Evolutionary conservation across 1,140 invertebrate species (phyloP).

Genomic region (Drosophila virilis): DNA sequence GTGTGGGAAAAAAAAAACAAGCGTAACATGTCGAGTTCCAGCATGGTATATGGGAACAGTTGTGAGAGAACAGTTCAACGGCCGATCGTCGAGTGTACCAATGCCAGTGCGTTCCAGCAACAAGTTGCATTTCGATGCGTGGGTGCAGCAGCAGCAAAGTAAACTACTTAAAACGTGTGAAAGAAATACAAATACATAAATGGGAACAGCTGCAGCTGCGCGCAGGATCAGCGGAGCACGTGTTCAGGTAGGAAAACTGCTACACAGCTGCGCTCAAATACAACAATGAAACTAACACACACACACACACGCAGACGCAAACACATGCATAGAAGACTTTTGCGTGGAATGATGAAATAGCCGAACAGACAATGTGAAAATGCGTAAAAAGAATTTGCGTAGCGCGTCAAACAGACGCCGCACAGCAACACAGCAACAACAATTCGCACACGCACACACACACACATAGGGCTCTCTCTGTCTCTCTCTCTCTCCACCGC

Average conservation of each 20-base stretch:
- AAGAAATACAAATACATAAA: background rate
- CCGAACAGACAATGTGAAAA: constrained; percentile 47
- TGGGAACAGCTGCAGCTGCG: constrained; percentile 28
- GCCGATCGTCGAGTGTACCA: constrained; percentile 25
- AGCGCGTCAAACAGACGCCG: constrained; percentile 48
- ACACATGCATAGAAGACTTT: constrained; percentile 1
- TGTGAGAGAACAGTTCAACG: constrained; percentile 28
- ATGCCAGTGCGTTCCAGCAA: constrained; percentile 26
- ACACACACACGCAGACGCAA: background rate
- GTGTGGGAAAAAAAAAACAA: constrained; percentile 30
- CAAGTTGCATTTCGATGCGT: constrained; percentile 33
- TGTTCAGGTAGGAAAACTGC: constrained; percentile 39
- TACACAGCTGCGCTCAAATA: constrained; percentile 35
- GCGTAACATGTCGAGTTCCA: background rate
- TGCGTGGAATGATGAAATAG: constrained; percentile 46
- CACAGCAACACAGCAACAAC: constrained; percentile 5
- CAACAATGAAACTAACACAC: constrained; percentile 1
- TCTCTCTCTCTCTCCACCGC: background rate
- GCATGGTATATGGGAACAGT: constrained; percentile 21
- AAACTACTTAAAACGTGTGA: background rate
- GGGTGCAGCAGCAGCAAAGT: background rate
- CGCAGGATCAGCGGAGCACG: constrained; percentile 28
- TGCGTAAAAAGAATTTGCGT: constrained; percentile 52
- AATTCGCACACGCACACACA: constrained; percentile 4
- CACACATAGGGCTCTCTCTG: too few relatives aligned